Evolutionary conservation across 2,888 invertebrate genomes (phyloP), one percentile per base, ranked within the genome.

Genomic region (Autographa pulchrina): DNA sequence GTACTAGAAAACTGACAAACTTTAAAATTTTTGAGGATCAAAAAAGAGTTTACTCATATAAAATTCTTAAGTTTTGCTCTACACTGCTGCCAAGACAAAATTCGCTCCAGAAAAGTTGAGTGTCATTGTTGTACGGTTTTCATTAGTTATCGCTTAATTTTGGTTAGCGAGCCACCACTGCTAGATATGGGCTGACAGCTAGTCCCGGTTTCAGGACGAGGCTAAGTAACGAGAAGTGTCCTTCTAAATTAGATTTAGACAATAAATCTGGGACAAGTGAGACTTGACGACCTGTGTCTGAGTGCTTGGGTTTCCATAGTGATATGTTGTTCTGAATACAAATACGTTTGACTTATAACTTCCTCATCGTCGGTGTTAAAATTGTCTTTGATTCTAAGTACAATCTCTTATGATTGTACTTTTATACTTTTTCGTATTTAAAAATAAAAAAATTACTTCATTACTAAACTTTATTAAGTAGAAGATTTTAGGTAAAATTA

Each of bases 91-190:
- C 59, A 66, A 77, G 79, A 70, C 80, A 43, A 65, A 69, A 67
- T 69, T 67, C 66, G 38, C 35, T 38, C 54, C 56, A 65, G 62
- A 56, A 59, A 58, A 56, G 65, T 65, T 31, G 62, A 75, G 56
- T 70, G 80, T 68, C 77, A 79, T 75, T 77, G 70, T 79, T 77
- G 65, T 79, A 75, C 62, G 65, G 80, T 77, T 75, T 77, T 75
- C 77, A 77, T 77, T 77, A 79, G 80, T 63, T 79, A 79, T 79
- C 60, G 70, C 66, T 79, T 70, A 79, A 75, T 77, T 77, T 75
- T 20, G 56, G 80, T 38, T 58, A 60, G 70, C 25, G 60, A 61
- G 68, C 68, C 75, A 77, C 54, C 54, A 56, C 25, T 56, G 66
- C 64, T 77, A 60, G 65, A 65, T 65, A 48, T 58, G 35, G 60